Evolutionary conservation across 2,113 vertebrate species (phyloP).

Genomic region (Caracal caracal): DNA sequence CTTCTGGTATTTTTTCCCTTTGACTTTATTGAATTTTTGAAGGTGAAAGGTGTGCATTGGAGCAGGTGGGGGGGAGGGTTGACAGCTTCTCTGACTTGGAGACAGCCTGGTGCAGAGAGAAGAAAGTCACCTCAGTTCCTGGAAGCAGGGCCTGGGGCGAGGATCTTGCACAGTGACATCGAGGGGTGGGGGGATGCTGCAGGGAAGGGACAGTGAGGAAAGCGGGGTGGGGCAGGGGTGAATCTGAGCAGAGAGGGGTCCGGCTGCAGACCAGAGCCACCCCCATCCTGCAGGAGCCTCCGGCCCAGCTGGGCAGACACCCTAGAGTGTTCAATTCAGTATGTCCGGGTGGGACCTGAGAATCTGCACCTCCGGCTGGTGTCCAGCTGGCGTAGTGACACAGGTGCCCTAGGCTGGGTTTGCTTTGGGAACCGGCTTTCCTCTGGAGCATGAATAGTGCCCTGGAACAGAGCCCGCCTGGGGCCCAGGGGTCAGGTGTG

Average conservation of each 20-base stretch:
- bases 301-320: no score
- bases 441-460: neutral
- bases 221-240: neutral
- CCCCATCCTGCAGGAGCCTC: neutral
- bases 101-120: accelerated
- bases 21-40: neutral
- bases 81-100: neutral
- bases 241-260: neutral
- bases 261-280: neutral
- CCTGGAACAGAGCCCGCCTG: accelerated
- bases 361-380: neutral
- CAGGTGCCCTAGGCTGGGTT: accelerated
- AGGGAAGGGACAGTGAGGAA: no score
- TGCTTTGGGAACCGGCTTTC: neutral
- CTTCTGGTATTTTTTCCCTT: neutral
- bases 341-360: neutral
- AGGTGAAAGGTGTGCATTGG: neutral
- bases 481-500: neutral
- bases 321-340: accelerated
- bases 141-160: neutral
- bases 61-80: accelerated
- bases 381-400: accelerated
- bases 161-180: accelerated
- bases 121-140: neutral
- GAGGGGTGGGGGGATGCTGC: no score